phyloP scores from a whole-genome alignment of 2,113 vertebrate genomes.

The Mesocricetus auratus region DNA sequence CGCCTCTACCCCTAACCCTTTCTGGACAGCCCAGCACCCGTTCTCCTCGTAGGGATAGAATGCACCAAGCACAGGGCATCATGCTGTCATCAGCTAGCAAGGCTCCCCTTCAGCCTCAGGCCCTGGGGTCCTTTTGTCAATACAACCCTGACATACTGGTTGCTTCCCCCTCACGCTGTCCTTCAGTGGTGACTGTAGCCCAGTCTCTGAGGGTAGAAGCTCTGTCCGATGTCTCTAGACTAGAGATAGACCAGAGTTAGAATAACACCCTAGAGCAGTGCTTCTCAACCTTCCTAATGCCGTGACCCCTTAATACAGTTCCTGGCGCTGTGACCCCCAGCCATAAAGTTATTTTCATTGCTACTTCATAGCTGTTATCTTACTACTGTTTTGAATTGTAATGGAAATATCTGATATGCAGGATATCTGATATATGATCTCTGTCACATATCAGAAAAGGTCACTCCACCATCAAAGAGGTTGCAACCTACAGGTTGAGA shows the following conservation, averaged over 20 bases:
- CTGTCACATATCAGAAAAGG: neutral
- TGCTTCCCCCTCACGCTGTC: neutral
- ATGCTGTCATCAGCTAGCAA: neutral
- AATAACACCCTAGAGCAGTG: neutral
- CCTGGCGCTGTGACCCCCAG: neutral
- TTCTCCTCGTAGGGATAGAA: neutral
- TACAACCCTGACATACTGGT: neutral
- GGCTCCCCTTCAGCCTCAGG: neutral
- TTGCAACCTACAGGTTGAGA: neutral
- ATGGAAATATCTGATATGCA: neutral
- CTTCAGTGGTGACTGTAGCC: neutral
- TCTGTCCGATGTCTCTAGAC: neutral
- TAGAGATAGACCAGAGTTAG: neutral
- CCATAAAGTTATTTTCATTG: neutral
- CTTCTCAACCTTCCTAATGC: neutral
- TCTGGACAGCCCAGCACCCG: neutral
- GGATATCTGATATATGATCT: neutral
- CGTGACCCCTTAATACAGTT: neutral
- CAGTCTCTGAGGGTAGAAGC: neutral
- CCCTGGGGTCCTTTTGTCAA: neutral
- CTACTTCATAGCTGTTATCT: neutral
- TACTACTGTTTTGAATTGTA: neutral
- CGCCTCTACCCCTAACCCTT: neutral
- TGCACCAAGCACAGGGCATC: neutral
- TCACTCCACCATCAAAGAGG: neutral